Percentiles rank a stretch among this genome's conserved stretches.
phyloP scores from a whole-genome alignment of 2,888 invertebrate genomes.

The Caenorhabditis sinica region DNA sequence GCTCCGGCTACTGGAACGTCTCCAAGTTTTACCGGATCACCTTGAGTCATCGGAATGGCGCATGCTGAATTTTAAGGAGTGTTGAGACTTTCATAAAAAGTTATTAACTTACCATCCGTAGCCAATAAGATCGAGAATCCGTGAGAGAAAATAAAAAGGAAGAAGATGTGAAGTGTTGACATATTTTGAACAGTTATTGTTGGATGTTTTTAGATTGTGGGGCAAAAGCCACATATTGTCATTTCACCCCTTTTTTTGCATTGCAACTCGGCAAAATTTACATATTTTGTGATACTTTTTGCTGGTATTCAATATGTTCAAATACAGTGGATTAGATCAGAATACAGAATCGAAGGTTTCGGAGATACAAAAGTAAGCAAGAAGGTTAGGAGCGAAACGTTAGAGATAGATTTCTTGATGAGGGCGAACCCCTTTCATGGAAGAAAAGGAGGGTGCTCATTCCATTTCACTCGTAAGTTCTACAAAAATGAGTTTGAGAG shows the following conservation, averaged over 20 bases:
- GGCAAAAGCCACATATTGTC: slow-evolving; percentile 22
- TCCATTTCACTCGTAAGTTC: no score
- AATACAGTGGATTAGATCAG: neutral
- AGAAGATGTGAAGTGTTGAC: slow-evolving; percentile 10
- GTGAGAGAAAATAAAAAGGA: neutral
- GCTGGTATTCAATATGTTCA: slow-evolving; percentile 5
- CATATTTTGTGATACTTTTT: slow-evolving; percentile 13
- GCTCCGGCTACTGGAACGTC: slow-evolving; percentile 5
- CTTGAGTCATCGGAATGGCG: slow-evolving; percentile 4
- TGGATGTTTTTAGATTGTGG: slow-evolving; percentile 1
- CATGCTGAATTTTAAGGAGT: neutral
- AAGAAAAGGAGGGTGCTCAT: no score
- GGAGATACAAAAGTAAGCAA: no score
- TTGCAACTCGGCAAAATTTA: slow-evolving; percentile 16
- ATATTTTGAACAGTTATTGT: neutral
- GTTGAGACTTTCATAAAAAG: neutral
- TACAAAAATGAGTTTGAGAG: no score
- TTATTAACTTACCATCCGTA: slow-evolving; percentile 4
- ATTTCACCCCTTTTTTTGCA: slow-evolving; percentile 20
- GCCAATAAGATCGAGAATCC: slow-evolving; percentile 3
- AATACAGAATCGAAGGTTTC: neutral
- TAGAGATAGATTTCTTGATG: no score
- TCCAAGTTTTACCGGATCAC: slow-evolving; percentile 1
- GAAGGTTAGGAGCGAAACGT: no score
- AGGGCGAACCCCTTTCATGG: no score